Conservation (phyloP, 2,888 invertebrate species). For the Polia nebulosa region DNA sequence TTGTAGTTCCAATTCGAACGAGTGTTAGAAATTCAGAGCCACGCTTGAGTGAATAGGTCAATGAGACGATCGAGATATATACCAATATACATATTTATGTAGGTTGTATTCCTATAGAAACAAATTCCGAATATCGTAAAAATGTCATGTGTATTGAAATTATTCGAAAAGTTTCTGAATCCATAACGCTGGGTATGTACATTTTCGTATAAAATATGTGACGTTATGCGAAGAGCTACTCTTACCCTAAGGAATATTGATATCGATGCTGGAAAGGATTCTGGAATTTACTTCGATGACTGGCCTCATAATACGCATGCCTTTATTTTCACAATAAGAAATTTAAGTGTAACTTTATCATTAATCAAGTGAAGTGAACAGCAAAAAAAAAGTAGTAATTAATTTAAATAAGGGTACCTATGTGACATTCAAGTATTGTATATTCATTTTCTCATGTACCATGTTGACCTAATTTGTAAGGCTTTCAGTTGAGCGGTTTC, state of each 20-base stretch:
- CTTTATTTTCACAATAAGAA: not conserved
- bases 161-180: slow-evolving; percentile 68
- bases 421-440: slow-evolving; percentile 26
- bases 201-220: slow-evolving; percentile 38
- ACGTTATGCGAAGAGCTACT: slow-evolving; percentile 21
- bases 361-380: not conserved
- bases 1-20: slow-evolving; percentile 12
- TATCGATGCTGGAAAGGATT: not conserved
- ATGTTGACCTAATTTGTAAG: slow-evolving; percentile 50
- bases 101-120: slow-evolving; percentile 42
- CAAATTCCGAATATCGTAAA: slow-evolving; percentile 64
- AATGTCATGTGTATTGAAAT: slow-evolving; percentile 68
- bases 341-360: not conserved
- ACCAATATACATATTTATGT: slow-evolving; percentile 24
- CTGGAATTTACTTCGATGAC: slow-evolving; percentile 6
- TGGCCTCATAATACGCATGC: not conserved
- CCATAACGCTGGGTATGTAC: slow-evolving; percentile 6
- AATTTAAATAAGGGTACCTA: slow-evolving; percentile 10
- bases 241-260: slow-evolving; percentile 7
- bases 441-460: slow-evolving; percentile 39
- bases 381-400: slow-evolving; percentile 9
- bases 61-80: slow-evolving; percentile 23
- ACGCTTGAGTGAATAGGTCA: slow-evolving; percentile 23
- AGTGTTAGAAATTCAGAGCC: not conserved
- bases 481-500: slow-evolving; percentile 42